Conservation (phyloP, 2,888 invertebrate genomes). For the Cephus runcator region DNA sequence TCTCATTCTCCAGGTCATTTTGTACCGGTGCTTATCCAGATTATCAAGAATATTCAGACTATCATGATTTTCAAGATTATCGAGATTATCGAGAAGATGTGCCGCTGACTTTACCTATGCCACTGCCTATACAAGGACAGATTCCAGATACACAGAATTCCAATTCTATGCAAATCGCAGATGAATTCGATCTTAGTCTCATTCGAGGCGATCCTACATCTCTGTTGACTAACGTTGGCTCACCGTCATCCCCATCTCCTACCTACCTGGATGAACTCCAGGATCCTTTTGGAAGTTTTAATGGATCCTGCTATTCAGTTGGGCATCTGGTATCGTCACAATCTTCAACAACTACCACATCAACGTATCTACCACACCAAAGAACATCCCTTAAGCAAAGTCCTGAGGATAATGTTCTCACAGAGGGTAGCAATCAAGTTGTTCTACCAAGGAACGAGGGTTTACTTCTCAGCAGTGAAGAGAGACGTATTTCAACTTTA, state of each 20-base stretch:
- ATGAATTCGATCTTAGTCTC: conserved; percentile 59
- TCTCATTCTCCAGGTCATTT: conserved; percentile 50
- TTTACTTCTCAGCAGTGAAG: conserved; percentile 52
- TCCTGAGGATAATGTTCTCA: not conserved
- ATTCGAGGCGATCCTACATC: conserved; percentile 60
- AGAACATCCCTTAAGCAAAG: not conserved
- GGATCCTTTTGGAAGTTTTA: conserved; percentile 33
- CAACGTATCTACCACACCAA: conserved; percentile 13
- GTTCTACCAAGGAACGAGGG: conserved; percentile 65
- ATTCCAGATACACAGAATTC: not conserved
- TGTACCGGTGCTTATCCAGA: conserved; percentile 40
- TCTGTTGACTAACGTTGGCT: conserved; percentile 29
- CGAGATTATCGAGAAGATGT: conserved; percentile 25
- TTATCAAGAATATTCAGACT: conserved; percentile 37
- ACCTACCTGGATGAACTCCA: conserved; percentile 40
- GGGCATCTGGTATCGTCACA: conserved; percentile 55
- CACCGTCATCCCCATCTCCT: conserved; percentile 35
- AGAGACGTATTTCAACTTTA: not conserved
- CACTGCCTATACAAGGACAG: not conserved
- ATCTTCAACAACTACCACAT: conserved; percentile 17
- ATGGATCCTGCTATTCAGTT: conserved; percentile 47
- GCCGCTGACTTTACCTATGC: conserved; percentile 10
- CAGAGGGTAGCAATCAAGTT: conserved; percentile 59
- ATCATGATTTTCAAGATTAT: conserved; percentile 16
- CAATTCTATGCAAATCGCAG: conserved; percentile 38